Percentiles rank a stretch among this genome's conserved stretches.
Evolutionary conservation across 1,140 invertebrate species (phyloP).

Genomic region (Apis florea): DNA sequence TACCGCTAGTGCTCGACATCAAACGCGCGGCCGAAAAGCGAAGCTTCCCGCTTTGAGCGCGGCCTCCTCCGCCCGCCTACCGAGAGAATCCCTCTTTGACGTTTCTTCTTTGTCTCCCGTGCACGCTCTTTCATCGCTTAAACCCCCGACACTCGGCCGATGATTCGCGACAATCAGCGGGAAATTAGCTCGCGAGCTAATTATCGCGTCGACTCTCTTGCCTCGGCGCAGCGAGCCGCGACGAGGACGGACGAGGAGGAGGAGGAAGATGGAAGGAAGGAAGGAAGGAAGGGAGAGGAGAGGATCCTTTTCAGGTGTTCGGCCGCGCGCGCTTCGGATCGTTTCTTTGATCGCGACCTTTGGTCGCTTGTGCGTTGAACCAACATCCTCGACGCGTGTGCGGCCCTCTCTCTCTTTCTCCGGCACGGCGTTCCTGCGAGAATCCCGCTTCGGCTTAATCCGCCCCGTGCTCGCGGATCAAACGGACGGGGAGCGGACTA

Average conservation of each 20-base stretch:
- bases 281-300: background rate
- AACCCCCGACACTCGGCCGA: constrained; percentile 37
- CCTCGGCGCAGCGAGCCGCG: constrained; percentile 14
- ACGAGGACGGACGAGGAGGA: constrained; percentile 6
- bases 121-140: constrained; percentile 30
- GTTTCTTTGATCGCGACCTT: constrained; percentile 26
- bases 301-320: constrained; percentile 49
- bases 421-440: constrained; percentile 14
- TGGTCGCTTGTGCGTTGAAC: constrained; percentile 19
- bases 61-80: background rate
- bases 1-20: constrained; percentile 34
- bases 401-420: no score
- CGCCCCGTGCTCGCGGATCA: constrained; percentile 64
- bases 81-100: constrained; percentile 42
- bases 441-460: constrained; percentile 49
- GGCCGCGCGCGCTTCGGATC: constrained; percentile 12
- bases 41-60: constrained; percentile 33
- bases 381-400: constrained; percentile 3
- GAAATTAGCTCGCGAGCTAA: constrained; percentile 75
- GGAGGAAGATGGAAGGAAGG: background rate
- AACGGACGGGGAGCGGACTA: constrained; percentile 59
- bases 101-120: constrained; percentile 25
- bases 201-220: constrained; percentile 59
- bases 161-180: constrained; percentile 61
- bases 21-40: constrained; percentile 45